Percentiles rank a stretch among this genome's conserved stretches.
Evolutionary conservation across 1,140 invertebrate genomes (phyloP).

Genomic region (Plodia interpunctella): DNA sequence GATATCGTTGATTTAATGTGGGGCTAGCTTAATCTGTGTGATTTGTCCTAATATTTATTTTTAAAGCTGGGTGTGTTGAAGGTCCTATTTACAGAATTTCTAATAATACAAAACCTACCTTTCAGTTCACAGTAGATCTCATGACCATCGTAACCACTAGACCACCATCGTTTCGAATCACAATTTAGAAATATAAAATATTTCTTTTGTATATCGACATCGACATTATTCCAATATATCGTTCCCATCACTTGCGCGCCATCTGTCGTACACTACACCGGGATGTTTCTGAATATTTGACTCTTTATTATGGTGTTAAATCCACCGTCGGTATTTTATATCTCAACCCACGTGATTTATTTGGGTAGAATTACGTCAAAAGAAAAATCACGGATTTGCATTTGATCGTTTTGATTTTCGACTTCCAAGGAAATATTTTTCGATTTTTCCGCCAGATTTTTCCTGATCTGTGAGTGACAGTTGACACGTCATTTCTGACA

Average conservation of each 20-base stretch:
- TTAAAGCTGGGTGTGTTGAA: too few relatives aligned
- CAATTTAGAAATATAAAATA: too few relatives aligned
- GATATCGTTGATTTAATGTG: too few relatives aligned
- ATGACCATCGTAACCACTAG: too few relatives aligned
- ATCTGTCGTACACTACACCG: slow-evolving; percentile 18
- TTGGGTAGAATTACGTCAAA: not conserved
- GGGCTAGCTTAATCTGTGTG: too few relatives aligned
- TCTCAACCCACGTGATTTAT: slow-evolving; percentile 4
- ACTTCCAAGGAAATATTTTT: not conserved
- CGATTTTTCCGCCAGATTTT: not conserved
- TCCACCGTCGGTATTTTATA: slow-evolving; percentile 15
- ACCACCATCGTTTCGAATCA: too few relatives aligned
- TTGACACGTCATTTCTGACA: not conserved
- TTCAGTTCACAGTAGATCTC: too few relatives aligned
- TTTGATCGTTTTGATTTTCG: not conserved
- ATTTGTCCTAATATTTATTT: too few relatives aligned
- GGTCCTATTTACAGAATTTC: too few relatives aligned
- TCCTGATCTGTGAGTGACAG: not conserved
- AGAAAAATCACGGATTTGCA: not conserved
- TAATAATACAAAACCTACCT: too few relatives aligned
- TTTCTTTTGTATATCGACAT: not conserved
- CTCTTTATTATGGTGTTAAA: slow-evolving; percentile 21
- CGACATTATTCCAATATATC: not conserved
- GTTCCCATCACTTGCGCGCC: slow-evolving; percentile 10
- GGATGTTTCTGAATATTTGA: slow-evolving; percentile 20